A percentile compares a stretch with the other conserved stretches of the same genome.
These are phyloP conservation scores for Eutolmus rufibarbis DNA, from an alignment of 2,888 invertebrate genomes.

Conservation along the genomic window DNA sequence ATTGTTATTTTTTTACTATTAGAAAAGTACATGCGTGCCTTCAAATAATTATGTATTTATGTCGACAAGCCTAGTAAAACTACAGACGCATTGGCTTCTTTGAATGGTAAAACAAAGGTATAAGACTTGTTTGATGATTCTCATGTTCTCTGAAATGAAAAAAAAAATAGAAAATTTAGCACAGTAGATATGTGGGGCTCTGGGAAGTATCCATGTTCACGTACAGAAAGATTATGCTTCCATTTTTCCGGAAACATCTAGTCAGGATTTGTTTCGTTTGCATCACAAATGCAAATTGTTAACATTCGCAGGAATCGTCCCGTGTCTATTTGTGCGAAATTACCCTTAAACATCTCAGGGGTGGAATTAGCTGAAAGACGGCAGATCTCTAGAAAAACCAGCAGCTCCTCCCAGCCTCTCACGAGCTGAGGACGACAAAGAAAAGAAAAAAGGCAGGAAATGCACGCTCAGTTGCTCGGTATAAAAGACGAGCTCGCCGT, in stretches of 20 bases:
- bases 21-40: not conserved
- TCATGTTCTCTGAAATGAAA: not conserved
- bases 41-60: not conserved
- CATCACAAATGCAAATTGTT: not conserved
- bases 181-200: not conserved
- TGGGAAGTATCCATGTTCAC: not conserved
- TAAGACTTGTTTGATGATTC: not conserved
- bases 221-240: not conserved
- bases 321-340: slow-evolving; percentile 1
- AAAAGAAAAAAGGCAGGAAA: slow-evolving; percentile 49
- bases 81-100: not conserved
- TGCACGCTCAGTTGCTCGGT: slow-evolving; percentile 52
- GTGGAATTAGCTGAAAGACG: not conserved
- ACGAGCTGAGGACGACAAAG: slow-evolving; percentile 4
- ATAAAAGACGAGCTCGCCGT: slow-evolving; percentile 49
- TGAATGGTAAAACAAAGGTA: not conserved
- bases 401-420: slow-evolving; percentile 1
- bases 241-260: not conserved
- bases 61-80: not conserved
- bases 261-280: not conserved
- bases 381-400: not conserved
- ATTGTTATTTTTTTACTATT: not conserved
- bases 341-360: not conserved
- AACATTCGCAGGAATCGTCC: not conserved
- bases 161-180: not conserved